Evolutionary conservation across 2,113 vertebrate species (phyloP), one percentile per base, ranked within the genome.

Genomic region (Marcusenius ussheri): DNA sequence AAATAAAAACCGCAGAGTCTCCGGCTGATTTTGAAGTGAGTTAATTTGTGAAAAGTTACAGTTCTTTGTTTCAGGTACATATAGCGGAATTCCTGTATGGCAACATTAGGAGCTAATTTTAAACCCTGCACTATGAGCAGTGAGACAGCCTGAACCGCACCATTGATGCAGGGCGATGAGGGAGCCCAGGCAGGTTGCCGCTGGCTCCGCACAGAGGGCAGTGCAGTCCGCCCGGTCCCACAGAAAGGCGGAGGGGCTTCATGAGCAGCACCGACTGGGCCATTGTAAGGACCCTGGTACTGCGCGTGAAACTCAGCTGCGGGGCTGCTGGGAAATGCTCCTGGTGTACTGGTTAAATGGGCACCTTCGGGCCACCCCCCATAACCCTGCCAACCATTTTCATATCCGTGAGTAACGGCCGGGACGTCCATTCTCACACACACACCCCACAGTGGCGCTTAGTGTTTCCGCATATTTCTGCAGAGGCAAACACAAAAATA

Each of bases 341-440:
- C 49, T 62, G 93, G 88, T 49, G 49, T 53, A 56, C 56, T 83
- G 24, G 88, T 6, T 19, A 51, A 35, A 47, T 90, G 77, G 27
- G 90, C 70, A 87, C 85, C 80, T 15, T 90, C 6, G 87, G 91
- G 89, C 93, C 93, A 94, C 90, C 90, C 89, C 21, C 91, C 94
- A 80, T 93, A 94, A 45, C 88, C 92, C 19, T 74, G 91, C 94
- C 93, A 95, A n/a, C 50, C 62, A 74, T 91, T 45, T 74, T 91
- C 90, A 83, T 91, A 94, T 66, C 21, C 93, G 86, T 92, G 94
- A 92, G 93, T 94, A 88, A 92, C 88, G 86, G 92, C 11, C 31
- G 92, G 92, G 51, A 88, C 50, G 42, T 96, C 93, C 95, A 96
- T 96, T 91, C 87, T 93, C 39, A 19, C 88, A 90, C 92, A 91